These are phyloP conservation scores for Bellardia pandia DNA, from an alignment of 2,888 invertebrate species.

Conservation along the genomic window DNA sequence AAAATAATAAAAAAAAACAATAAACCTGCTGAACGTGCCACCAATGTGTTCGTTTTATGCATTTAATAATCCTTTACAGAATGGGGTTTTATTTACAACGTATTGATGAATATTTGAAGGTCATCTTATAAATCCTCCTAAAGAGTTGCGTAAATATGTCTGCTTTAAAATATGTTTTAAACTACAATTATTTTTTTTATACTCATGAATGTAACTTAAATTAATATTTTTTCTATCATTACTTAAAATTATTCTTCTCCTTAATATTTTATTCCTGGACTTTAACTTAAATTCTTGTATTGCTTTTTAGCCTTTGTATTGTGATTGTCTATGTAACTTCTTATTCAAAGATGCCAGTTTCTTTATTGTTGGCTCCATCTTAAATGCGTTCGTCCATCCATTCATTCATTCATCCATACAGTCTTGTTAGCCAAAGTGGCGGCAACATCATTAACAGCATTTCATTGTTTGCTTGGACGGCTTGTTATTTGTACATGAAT, in stretches of 20 bases:
- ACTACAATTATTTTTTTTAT: too few relatives aligned
- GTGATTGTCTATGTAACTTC: not conserved
- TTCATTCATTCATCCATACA: not conserved
- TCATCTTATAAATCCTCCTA: not conserved
- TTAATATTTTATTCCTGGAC: not conserved
- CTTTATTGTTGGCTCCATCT: conserved; percentile 1
- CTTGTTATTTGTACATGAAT: conserved; percentile 37
- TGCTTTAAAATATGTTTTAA: too few relatives aligned
- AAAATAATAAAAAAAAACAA: not conserved
- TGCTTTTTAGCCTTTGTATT: not conserved
- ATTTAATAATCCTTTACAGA: not conserved
- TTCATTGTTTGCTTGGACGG: conserved; percentile 61
- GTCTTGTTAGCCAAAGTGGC: conserved; percentile 64
- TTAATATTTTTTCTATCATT: not conserved
- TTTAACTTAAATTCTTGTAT: not conserved
- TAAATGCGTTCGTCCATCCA: not conserved
- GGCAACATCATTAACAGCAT: conserved; percentile 69
- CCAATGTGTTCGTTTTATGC: not conserved
- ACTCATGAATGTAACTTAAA: not conserved
- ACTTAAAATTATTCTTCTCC: not conserved
- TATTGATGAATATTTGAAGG: not conserved
- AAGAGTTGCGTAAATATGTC: too few relatives aligned
- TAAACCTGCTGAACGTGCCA: not conserved
- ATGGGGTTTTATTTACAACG: not conserved
- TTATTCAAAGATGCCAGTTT: not conserved